Evolutionary conservation across 2,888 invertebrate species (phyloP).

Genomic region (Alentia gelatinosa): DNA sequence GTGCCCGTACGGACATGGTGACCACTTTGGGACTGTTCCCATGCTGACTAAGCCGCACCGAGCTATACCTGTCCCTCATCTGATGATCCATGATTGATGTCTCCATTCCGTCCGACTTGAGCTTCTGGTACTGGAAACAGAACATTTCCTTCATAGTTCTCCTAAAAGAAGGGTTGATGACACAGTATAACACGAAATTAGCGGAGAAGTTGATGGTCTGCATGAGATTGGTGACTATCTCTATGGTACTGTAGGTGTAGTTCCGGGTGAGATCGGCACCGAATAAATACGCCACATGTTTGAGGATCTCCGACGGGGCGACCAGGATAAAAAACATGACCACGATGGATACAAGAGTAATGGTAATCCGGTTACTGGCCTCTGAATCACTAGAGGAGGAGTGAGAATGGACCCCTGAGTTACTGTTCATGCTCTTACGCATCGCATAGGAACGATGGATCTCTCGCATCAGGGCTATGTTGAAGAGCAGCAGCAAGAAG

Average conservation of each 20-base stretch:
- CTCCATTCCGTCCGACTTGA: conserved; percentile 37
- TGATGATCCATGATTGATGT: conserved; percentile 30
- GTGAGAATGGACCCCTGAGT: conserved; percentile 27
- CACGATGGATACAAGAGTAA: conserved; percentile 68
- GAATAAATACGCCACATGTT: conserved; percentile 64
- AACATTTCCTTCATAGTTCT: conserved; percentile 82
- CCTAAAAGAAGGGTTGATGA: conserved; percentile 89
- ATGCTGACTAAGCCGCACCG: conserved; percentile 14
- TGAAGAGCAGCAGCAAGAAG: conserved; percentile 66
- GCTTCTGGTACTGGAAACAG: conserved; percentile 59
- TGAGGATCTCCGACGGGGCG: conserved; percentile 67
- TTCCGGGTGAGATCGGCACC: conserved; percentile 59
- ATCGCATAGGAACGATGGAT: conserved; percentile 69
- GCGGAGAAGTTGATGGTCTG: conserved; percentile 89
- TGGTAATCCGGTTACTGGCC: conserved; percentile 66
- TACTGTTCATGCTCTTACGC: conserved; percentile 71
- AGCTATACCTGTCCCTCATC: conserved; percentile 24
- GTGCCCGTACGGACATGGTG: not conserved
- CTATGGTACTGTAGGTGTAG: conserved; percentile 69
- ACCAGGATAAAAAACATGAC: conserved; percentile 69
- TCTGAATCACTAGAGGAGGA: conserved; percentile 59
- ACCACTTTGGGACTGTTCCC: conserved; percentile 7
- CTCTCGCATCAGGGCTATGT: conserved; percentile 63
- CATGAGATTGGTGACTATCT: conserved; percentile 85
- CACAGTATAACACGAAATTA: conserved; percentile 89